Evolutionary conservation across 1,140 invertebrate genomes (phyloP), one percentile per base, ranked within the genome.

Genomic region (Dendroctonus ponderosae): DNA sequence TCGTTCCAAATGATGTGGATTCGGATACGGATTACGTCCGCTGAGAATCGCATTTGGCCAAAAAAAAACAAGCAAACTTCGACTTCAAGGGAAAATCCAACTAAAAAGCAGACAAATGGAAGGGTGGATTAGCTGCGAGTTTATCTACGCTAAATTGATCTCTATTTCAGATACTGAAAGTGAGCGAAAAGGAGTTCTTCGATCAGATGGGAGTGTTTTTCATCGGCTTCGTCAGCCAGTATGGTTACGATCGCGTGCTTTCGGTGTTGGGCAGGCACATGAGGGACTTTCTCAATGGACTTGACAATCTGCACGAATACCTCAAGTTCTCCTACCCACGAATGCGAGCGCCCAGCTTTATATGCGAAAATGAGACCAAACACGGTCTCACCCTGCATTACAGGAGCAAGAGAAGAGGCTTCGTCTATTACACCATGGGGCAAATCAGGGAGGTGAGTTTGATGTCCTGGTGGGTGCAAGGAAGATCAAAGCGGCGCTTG

Each of bases 261-360:
- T 93, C 91, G 12, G 93, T 96, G 0, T 82, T 96, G 6, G 93
- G 96, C 2, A 84, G 95, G 6, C 92, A 97, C 76, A 93, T 98
- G 86, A 81, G 95, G 62, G 96, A 98, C 79, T 98, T 98, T 78
- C 85, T 98, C 0, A 98, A 97, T 75, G 95, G 95, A 56, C 80
- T 98, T 70, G 96, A 98, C 80, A 98, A 98, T 82, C 83, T 98
- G 39, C 96, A 99, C 78, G 96, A 98, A 78, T 98, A 99, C 78
- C 82, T 99, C 3, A 95, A 95, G 79, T 96, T 97, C 80, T 97
- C 94, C 37, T 98, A 98, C 78, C 95, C 96, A 0, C 85, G 92
- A 72, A 91, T 96, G 86, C 80, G 88, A 67, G 94, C 96, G 0
- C 96, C 96, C 0, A 96, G 93, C 59, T 98, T 98, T 77, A 97